Conservation (phyloP, 2,888 invertebrate genomes). For the Melinopterus prodromus region DNA sequence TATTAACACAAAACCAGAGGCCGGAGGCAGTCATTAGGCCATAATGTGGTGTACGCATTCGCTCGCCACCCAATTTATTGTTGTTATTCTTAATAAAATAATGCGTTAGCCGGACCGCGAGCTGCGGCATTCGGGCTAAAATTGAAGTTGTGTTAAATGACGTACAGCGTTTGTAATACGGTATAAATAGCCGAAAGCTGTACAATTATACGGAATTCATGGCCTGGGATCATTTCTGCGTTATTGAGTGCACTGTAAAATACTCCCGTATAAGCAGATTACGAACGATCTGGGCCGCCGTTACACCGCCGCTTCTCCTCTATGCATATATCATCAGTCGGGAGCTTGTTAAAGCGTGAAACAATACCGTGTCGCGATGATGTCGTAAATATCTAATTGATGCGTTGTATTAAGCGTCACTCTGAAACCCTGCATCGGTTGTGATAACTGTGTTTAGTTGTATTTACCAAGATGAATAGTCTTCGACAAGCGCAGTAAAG, state of each 20-base stretch:
- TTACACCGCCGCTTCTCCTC: slow-evolving; percentile 10
- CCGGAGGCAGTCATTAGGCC: slow-evolving; percentile 17
- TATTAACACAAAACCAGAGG: slow-evolving; percentile 19
- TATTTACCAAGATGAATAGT: background rate
- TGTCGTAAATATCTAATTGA: background rate
- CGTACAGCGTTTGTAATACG: slow-evolving; percentile 29
- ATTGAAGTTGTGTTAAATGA: slow-evolving; percentile 31
- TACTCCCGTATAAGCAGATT: slow-evolving; percentile 37
- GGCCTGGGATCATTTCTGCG: slow-evolving; percentile 31
- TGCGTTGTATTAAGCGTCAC: background rate
- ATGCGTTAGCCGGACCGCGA: slow-evolving; percentile 22
- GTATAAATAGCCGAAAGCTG: slow-evolving; percentile 34
- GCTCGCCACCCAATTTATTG: slow-evolving; percentile 20
- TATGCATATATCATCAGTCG: slow-evolving; percentile 22
- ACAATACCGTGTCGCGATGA: slow-evolving; percentile 10
- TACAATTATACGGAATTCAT: slow-evolving; percentile 34
- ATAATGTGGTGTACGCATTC: slow-evolving; percentile 15
- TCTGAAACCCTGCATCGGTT: background rate
- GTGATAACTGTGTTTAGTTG: background rate
- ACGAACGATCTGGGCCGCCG: slow-evolving; percentile 26
- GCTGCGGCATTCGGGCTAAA: slow-evolving; percentile 13
- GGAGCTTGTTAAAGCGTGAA: slow-evolving; percentile 26
- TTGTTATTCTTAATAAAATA: slow-evolving; percentile 33
- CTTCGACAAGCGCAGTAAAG: background rate
- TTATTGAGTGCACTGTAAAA: slow-evolving; percentile 35